These are phyloP conservation scores for Dinocampus coccinellae DNA, from an alignment of 2,888 invertebrate genomes.

Conservation along the genomic window DNA sequence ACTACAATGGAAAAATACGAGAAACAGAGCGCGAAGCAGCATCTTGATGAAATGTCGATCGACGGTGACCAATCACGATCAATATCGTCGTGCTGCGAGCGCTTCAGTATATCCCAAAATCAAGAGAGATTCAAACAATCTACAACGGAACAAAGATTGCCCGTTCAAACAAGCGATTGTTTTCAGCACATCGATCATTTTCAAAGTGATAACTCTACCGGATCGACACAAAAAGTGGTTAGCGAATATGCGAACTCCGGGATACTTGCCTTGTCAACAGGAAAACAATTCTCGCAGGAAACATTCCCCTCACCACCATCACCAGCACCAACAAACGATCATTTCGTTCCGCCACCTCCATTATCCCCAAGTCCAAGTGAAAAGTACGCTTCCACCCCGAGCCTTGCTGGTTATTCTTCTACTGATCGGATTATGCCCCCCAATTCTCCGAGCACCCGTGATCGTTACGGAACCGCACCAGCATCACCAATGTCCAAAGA, in stretches of 20 bases:
- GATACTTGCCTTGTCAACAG: constrained; percentile 41
- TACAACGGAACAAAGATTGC: constrained; percentile 51
- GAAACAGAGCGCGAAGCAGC: constrained; percentile 54
- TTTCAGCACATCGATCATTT: constrained; percentile 44
- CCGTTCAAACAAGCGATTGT: constrained; percentile 48
- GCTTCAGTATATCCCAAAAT: constrained; percentile 50
- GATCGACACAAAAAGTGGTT: constrained; percentile 37
- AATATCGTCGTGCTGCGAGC: constrained; percentile 50
- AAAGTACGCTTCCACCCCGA: constrained; percentile 64
- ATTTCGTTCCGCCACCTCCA: constrained; percentile 76
- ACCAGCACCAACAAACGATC: constrained; percentile 72
- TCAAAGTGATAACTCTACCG: constrained; percentile 38
- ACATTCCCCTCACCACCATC: constrained; percentile 73
- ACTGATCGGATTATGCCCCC: constrained; percentile 58
- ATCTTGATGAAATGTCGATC: constrained; percentile 53
- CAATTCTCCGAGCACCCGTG: constrained; percentile 57
- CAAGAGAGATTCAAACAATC: constrained; percentile 54
- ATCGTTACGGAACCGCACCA: constrained; percentile 58
- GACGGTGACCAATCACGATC: constrained; percentile 46
- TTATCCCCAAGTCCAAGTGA: constrained; percentile 74
- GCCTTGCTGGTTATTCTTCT: constrained; percentile 60
- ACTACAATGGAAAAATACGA: constrained; percentile 54
- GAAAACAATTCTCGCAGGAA: constrained; percentile 70
- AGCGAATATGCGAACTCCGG: constrained; percentile 47
- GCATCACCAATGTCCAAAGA: constrained; percentile 58